Base-by-base conservation (phyloP, 2,113 vertebrate genomes). In the Oncorhynchus gorbuscha region DNA sequence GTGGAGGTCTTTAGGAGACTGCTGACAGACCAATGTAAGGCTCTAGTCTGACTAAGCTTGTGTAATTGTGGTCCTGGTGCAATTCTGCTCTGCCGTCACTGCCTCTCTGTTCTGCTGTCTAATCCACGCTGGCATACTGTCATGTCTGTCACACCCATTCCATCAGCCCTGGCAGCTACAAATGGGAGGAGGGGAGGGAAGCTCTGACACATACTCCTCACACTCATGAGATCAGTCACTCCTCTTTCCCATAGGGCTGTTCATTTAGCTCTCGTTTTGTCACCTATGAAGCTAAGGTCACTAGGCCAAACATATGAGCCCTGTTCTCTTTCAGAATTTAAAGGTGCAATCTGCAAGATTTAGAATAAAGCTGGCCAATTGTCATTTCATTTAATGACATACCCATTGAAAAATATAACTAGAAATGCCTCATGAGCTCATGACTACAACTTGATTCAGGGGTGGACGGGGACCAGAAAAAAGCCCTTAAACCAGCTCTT, bases 1-100 rank as follows among this genome's bases (percentile, higher is more conserved):
- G 95, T 95, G 92, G 95, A 96, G 91, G 92, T 94, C 85, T 96
- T 94, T 94, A 95, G 91, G 93, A 95, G 94, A 92, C 95, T 95
- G 86, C 94, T 97, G 90, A 95, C 95, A 92, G 94, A 95, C 87
- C 96, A 96, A 96, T 92, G 95, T 96, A 96, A 97, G 96, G 90
- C 89, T 66, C 51, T 30, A 67, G 65, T 32, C 70, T 58, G 76
- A 76, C 8, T 61, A 73, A 55, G 69, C 22, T 70, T 39, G 55
- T 64, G 51, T 58, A 64, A 16, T 58, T 20, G 55, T 18, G 55
- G 55, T 6, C 55, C 16, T 20, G 28, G 48, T 20, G 55, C 22
- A 65, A 66, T 58, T 39, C 59, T 22, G 22, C 62, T 6, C 45
- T 12, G 55, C 68, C 48, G 18, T 51, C 76, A 65, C 51, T 26